Percentiles rank a stretch among this genome's conserved stretches.
Conservation (phyloP, 2,113 vertebrate species). For the Toxotes jaculatrix region DNA sequence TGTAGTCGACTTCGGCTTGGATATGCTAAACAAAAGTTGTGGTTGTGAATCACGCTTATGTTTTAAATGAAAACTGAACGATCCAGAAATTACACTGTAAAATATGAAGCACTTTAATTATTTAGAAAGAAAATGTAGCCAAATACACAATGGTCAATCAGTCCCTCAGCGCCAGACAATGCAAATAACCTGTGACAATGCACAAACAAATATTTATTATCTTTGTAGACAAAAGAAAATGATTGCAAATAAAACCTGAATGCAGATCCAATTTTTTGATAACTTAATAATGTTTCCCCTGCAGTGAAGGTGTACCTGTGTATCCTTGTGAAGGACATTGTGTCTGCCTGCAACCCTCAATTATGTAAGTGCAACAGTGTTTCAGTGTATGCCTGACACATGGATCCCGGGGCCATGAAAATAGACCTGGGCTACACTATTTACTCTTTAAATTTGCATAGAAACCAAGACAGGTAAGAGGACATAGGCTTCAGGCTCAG, state of each 20-base stretch:
- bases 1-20: not conserved
- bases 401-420: not conserved
- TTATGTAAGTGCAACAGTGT: slow-evolving; percentile 37
- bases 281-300: not conserved
- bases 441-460: slow-evolving; percentile 30
- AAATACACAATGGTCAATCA: not conserved
- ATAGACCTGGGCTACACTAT: not conserved
- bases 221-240: not conserved
- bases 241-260: not conserved
- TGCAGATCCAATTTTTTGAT: not conserved
- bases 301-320: not conserved
- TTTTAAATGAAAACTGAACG: not conserved
- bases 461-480: not conserved
- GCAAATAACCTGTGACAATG: not conserved
- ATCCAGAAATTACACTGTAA: not conserved
- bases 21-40: slow-evolving; percentile 13
- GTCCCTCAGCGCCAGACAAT: not conserved
- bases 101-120: not conserved
- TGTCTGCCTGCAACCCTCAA: slow-evolving; percentile 34
- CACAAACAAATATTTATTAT: not conserved
- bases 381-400: not conserved
- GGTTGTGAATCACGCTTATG: not conserved
- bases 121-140: no score
- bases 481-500: not conserved
- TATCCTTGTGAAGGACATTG: not conserved